Conservation (phyloP, 2,113 vertebrate genomes). For the Engystomops pustulosus region DNA sequence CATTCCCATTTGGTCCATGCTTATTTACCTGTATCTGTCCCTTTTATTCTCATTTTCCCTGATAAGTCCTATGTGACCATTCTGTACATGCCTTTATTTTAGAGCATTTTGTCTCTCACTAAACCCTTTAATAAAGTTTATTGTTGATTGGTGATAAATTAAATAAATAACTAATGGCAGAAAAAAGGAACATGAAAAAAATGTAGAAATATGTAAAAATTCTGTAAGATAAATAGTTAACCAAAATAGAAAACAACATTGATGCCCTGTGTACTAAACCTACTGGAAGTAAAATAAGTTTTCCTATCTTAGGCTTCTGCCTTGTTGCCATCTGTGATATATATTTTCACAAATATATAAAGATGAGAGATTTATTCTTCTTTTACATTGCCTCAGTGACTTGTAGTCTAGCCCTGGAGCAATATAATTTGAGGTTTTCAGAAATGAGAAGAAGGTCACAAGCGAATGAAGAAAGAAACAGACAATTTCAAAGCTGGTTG, state of each 20-base stretch:
- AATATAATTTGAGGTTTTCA: constrained; percentile 23
- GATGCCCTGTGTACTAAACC: neutral
- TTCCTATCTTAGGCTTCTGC: neutral
- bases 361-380: constrained; percentile 38
- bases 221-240: neutral
- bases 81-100: too few species aligned
- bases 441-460: constrained; percentile 39
- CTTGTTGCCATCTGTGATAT: neutral
- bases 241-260: neutral
- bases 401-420: constrained; percentile 23
- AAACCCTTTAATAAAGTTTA: too few species aligned
- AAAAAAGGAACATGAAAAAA: too few species aligned
- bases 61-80: too few species aligned
- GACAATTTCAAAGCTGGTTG: constrained; percentile 30
- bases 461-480: constrained; percentile 17
- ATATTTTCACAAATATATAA: constrained; percentile 27
- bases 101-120: too few species aligned
- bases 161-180: too few species aligned
- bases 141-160: too few species aligned
- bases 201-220: too few species aligned
- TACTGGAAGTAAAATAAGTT: neutral
- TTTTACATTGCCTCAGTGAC: constrained; percentile 31
- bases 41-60: too few species aligned
- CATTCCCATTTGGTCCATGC: too few species aligned
- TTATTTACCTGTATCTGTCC: too few species aligned